Evolutionary conservation across 2,888 invertebrate species (phyloP).

Genomic region (Trimorus sp.): DNA sequence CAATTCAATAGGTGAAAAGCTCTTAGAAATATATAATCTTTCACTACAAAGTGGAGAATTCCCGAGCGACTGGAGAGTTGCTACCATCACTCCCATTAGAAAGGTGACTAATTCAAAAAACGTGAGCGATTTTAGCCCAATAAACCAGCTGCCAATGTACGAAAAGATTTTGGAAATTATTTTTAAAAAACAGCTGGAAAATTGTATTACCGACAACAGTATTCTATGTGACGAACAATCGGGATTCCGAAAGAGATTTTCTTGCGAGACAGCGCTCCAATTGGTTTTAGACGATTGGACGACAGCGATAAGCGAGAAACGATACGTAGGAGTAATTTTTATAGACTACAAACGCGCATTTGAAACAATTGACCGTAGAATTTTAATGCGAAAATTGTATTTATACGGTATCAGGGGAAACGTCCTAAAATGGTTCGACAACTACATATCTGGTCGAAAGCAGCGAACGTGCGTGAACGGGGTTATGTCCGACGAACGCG

Average conservation of each 20-base stretch:
- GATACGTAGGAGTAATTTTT: background rate
- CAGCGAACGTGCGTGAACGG: background rate
- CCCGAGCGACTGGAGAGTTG: no score
- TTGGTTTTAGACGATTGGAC: constrained; percentile 14
- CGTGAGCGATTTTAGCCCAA: background rate
- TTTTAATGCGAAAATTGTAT: background rate
- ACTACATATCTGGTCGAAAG: background rate
- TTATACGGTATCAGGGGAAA: background rate
- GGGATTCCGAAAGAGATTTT: constrained; percentile 5
- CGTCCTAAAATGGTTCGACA: background rate
- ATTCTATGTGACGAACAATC: constrained; percentile 17
- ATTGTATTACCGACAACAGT: background rate
- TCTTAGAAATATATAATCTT: background rate
- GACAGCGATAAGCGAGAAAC: background rate
- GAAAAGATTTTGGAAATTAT: constrained; percentile 8
- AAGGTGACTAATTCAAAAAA: background rate
- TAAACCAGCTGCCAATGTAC: constrained; percentile 4
- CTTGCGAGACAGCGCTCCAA: constrained; percentile 23
- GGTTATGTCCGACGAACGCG: constrained; percentile 6
- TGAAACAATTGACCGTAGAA: no score
- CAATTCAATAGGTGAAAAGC: background rate
- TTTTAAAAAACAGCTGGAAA: background rate
- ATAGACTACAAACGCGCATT: no score
- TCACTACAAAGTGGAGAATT: background rate
- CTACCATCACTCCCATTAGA: no score